Evolutionary conservation across 2,113 vertebrate species (phyloP).

Genomic region (Irena cyanogastra): DNA sequence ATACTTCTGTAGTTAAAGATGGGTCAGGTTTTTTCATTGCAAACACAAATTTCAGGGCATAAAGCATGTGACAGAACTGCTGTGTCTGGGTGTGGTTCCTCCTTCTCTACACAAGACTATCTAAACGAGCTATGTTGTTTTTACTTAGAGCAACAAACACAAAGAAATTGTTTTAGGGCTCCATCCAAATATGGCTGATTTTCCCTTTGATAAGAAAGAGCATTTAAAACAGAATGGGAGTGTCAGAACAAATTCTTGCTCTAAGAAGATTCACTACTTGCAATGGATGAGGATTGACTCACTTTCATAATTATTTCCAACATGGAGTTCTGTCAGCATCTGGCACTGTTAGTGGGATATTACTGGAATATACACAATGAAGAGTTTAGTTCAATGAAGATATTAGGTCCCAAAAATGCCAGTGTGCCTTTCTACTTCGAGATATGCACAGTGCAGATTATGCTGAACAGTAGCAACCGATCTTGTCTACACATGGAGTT

Average conservation of each 20-base stretch:
- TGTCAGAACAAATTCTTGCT: neutral
- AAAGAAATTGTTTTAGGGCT: neutral
- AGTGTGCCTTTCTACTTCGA: neutral
- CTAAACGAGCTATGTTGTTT: neutral
- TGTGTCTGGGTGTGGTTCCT: neutral
- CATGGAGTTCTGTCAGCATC: neutral
- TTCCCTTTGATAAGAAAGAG: neutral
- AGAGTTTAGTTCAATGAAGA: neutral
- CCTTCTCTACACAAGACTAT: neutral
- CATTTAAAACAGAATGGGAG: neutral
- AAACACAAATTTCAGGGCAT: constrained; percentile 5
- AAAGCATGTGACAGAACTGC: neutral
- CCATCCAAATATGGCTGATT: neutral
- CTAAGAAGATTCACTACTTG: neutral
- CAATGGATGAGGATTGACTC: neutral
- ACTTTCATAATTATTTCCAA: constrained; percentile 3
- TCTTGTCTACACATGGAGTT: constrained; percentile 10
- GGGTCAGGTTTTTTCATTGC: neutral
- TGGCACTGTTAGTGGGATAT: neutral
- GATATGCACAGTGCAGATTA: neutral
- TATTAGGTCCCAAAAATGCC: neutral
- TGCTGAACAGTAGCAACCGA: constrained; percentile 14
- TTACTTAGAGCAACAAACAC: neutral
- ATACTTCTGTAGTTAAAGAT: neutral
- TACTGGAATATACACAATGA: neutral